Conservation (phyloP, 37 sponge, comb jelly and placozoan species). For the Diacarnus erythraeanus region DNA sequence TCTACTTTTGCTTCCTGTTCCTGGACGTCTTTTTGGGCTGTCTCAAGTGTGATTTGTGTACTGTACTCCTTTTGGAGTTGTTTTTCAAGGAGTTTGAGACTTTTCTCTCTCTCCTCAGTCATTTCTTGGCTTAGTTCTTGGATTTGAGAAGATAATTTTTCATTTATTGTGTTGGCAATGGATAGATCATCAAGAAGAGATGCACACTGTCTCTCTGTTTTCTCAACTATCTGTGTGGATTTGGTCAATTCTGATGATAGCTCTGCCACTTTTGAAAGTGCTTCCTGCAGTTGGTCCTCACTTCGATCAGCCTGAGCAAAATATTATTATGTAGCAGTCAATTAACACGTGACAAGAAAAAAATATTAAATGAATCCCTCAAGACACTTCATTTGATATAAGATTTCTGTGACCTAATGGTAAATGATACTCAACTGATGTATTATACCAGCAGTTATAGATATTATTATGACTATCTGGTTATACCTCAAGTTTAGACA, state of each 20-base stretch:
- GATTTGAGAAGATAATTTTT: neutral
- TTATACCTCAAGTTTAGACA: conserved; percentile 18
- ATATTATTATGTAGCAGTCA: no score
- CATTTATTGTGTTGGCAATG: neutral
- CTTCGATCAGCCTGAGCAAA: no score
- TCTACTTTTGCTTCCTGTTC: neutral
- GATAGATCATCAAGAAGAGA: neutral
- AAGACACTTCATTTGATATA: neutral
- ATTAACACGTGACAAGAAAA: no score
- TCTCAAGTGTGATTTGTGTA: neutral
- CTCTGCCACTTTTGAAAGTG: neutral
- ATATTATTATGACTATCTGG: no score
- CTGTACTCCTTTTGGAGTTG: conserved; percentile 20
- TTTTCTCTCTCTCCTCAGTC: conserved; percentile 4
- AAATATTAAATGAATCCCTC: neutral
- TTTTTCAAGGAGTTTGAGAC: conserved; percentile 10
- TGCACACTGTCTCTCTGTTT: neutral
- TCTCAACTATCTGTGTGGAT: neutral
- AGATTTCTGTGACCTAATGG: no score
- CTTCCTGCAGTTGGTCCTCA: conserved; percentile 9
- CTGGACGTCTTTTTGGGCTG: neutral
- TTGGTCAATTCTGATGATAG: neutral
- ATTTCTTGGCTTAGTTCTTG: conserved; percentile 15
- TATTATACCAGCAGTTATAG: no score
- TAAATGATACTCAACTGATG: no score